Evolutionary conservation across 2,888 invertebrate genomes (phyloP), one percentile per base, ranked within the genome.

Genomic region (Pedicia rivosa): DNA sequence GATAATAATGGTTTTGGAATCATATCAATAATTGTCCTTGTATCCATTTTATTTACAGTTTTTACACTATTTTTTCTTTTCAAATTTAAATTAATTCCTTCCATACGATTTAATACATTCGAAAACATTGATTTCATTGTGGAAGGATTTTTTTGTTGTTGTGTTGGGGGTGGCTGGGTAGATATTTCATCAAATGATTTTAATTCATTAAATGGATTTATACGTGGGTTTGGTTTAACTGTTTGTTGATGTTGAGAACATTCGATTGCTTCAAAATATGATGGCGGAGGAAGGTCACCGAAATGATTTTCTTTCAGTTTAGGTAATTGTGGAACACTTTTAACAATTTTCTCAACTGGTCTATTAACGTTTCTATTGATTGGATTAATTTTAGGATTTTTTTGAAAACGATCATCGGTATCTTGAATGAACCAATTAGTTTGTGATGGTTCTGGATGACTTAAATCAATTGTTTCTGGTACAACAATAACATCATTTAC

Each of bases 201-300:
- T n/a, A n/a, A n/a, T n/a, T n/a, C n/a, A n/a, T n/a, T n/a, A n/a
- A n/a, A n/a, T n/a, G n/a, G n/a, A n/a, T n/a, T n/a, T n/a, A n/a
- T n/a, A n/a, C n/a, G n/a, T n/a, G n/a, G n/a, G n/a, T n/a, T n/a
- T n/a, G n/a, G n/a, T n/a, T n/a, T n/a, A n/a, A n/a, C n/a, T n/a
- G n/a, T n/a, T n/a, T n/a, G n/a, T n/a, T n/a, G n/a, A n/a, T n/a
- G n/a, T n/a, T n/a, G n/a, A n/a, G n/a, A n/a, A n/a, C n/a, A n/a
- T n/a, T n/a, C 53, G 19, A 58, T 57, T 3, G 60, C 61, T 40
- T 60, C 60, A 36, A 52, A 40, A 38, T 61, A 60, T 2, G 58
- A 51, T 20, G 61, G 59, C 13, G 59, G 61, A 2, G 52, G 50
- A 15, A 48, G 44, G 8, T 44, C 36, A 3, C 41, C 37, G 26